phyloP scores from a whole-genome alignment of 1,140 invertebrate species.

The Bombus haemorrhoidalis region DNA sequence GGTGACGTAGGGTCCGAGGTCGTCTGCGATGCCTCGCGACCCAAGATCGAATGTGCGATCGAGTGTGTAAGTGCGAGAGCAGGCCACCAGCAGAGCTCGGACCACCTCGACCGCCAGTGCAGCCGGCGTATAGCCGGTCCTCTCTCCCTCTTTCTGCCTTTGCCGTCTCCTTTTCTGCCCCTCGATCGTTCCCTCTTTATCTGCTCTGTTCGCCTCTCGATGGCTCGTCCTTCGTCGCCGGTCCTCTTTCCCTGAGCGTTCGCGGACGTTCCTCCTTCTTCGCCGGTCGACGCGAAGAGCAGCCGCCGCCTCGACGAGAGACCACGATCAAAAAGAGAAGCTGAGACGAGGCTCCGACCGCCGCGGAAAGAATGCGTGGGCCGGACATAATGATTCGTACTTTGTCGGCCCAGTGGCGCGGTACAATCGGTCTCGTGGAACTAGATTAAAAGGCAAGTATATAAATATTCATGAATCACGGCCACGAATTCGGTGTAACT shows the following conservation, averaged over 20 bases:
- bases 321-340: conserved; percentile 68
- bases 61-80: conserved; percentile 82
- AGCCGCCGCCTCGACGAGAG: conserved; percentile 51
- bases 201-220: not conserved
- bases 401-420: conserved; percentile 70
- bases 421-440: conserved; percentile 52
- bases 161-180: not conserved
- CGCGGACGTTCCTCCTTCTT: conserved; percentile 31
- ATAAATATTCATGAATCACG: conserved; percentile 53
- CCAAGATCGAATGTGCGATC: conserved; percentile 82
- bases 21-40: conserved; percentile 71
- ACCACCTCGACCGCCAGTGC: conserved; percentile 78
- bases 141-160: not conserved
- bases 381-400: conserved; percentile 78
- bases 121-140: conserved; percentile 50
- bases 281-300: conserved; percentile 26
- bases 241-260: conserved; percentile 10
- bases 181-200: not conserved
- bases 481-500: no score
- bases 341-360: conserved; percentile 63
- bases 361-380: conserved; percentile 78
- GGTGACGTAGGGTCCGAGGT: conserved; percentile 70
- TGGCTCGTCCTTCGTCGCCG: not conserved
- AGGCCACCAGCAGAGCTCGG: conserved; percentile 82
- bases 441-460: conserved; percentile 58